phyloP scores from a whole-genome alignment of 2,113 vertebrate species.

The Brienomyrus longianalis region DNA sequence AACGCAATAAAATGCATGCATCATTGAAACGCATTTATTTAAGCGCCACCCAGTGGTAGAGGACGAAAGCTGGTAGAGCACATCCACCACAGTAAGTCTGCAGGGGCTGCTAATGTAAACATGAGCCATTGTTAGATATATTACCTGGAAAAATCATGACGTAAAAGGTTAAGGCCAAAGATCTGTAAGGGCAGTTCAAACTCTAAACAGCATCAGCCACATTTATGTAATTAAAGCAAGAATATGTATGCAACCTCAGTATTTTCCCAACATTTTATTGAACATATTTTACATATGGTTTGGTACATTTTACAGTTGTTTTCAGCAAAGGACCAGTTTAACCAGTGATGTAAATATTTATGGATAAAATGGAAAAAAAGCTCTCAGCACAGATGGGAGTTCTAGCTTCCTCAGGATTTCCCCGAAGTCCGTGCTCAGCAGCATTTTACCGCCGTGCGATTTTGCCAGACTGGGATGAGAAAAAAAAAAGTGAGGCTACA shows the following conservation, averaged over 20 bases:
- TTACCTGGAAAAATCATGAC: background rate
- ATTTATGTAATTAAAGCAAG: background rate
- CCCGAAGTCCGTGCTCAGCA: background rate
- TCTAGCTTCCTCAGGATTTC: background rate
- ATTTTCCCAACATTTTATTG: background rate
- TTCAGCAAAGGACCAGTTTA: background rate
- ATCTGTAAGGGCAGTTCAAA: background rate
- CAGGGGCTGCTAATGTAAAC: background rate
- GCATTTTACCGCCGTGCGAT: background rate
- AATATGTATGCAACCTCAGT: background rate
- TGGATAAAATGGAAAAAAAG: background rate
- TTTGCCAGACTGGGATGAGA: background rate
- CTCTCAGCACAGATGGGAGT: background rate
- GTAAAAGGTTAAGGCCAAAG: background rate
- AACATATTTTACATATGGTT: background rate
- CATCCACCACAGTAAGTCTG: background rate
- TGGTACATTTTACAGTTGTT: background rate
- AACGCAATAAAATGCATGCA: background rate
- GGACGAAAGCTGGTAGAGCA: no score
- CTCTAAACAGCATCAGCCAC: background rate
- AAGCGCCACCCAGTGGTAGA: background rate
- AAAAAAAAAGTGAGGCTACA: background rate
- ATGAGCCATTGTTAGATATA: background rate
- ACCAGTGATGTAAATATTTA: background rate
- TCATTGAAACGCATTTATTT: background rate